These are phyloP conservation scores for Microtus californicus DNA, from an alignment of 2,797 vertebrate genomes.

Conservation along the genomic window DNA sequence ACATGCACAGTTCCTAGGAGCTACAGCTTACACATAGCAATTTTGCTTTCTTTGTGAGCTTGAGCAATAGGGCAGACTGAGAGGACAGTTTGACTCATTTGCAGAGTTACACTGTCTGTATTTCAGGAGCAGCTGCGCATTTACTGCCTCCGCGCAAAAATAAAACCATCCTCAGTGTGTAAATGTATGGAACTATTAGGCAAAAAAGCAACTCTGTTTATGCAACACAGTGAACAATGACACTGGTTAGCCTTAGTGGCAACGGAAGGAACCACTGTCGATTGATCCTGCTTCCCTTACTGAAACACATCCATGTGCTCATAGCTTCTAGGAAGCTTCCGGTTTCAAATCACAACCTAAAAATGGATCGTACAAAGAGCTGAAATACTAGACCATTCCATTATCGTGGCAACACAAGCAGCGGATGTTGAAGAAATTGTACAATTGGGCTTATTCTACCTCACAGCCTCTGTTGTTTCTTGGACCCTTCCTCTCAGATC, in stretches of 20 bases:
- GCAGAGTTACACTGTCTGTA: not conserved
- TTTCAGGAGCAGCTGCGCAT: slow-evolving; percentile 26
- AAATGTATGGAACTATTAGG: not conserved
- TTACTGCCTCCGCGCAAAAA: slow-evolving; percentile 32
- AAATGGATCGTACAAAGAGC: not conserved
- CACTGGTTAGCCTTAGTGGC: not conserved
- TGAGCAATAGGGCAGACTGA: not conserved
- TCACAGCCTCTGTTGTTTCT: not conserved
- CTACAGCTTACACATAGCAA: not conserved
- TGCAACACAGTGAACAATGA: not conserved
- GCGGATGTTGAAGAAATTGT: not conserved
- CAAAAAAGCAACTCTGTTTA: not conserved
- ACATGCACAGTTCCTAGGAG: not conserved
- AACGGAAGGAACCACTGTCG: not conserved
- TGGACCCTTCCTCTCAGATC: not conserved
- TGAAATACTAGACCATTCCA: slow-evolving; percentile 1
- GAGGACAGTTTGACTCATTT: slow-evolving; percentile 24
- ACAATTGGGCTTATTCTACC: not conserved
- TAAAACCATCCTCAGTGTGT: not conserved
- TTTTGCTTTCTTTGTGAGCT: not conserved
- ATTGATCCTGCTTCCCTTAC: not conserved
- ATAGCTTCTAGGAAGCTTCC: not conserved
- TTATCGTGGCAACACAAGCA: not conserved
- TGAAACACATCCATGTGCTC: not conserved
- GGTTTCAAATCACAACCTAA: not conserved